phyloP scores from a whole-genome alignment of 2,113 vertebrate species.

The Corythoichthys haematopterus region DNA sequence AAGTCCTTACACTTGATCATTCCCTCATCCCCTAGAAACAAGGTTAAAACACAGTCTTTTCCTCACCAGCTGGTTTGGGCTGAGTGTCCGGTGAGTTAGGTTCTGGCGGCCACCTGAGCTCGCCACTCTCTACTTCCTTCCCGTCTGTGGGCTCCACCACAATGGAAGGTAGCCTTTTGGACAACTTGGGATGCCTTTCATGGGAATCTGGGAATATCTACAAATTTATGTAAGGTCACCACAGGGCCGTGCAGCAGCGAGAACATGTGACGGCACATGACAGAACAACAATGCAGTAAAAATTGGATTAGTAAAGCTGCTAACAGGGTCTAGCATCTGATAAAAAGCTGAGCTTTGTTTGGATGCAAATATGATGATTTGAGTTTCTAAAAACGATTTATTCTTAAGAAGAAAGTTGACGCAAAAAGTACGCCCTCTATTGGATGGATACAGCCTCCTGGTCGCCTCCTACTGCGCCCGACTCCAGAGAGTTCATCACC shows the following conservation, averaged over 20 bases:
- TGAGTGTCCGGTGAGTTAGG: constrained; percentile 66
- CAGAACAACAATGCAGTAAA: constrained; percentile 20
- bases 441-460: constrained; percentile 73
- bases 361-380: neutral
- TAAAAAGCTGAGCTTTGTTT: neutral
- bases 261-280: neutral
- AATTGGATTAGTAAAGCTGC: constrained; percentile 20
- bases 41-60: neutral
- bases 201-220: constrained; percentile 80
- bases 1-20: neutral
- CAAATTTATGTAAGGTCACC: constrained; percentile 38
- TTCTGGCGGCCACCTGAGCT: constrained; percentile 89
- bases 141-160: constrained; percentile 83
- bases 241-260: neutral
- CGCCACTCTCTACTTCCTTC: constrained; percentile 83
- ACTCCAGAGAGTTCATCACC: constrained; percentile 83
- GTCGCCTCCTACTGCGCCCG: constrained; percentile 69
- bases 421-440: constrained; percentile 5
- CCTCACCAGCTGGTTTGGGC: constrained; percentile 37
- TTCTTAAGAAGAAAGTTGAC: neutral
- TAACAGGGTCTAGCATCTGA: neutral
- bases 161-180: constrained; percentile 84
- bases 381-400: neutral
- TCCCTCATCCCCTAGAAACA: neutral
- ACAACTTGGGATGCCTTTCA: constrained; percentile 82